Percentiles rank a stretch among this genome's conserved stretches.
These are phyloP conservation scores for Syrmaticus mikado DNA, from an alignment of 2,113 vertebrate genomes.

Conservation along the genomic window DNA sequence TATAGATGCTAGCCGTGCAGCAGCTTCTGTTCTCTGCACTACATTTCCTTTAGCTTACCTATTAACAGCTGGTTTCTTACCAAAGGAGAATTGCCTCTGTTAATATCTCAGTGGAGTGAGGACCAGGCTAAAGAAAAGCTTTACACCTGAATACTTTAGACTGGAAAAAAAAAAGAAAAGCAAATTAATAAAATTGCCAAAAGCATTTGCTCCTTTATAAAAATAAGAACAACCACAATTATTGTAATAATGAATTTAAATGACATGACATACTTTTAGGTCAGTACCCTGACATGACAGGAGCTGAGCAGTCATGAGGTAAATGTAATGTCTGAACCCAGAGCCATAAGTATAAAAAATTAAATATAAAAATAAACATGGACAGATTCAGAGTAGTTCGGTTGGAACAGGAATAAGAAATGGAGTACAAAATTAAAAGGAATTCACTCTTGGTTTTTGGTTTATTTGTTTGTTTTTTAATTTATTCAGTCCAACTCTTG, in stretches of 20 bases:
- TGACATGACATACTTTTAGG: background rate
- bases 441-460: background rate
- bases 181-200: background rate
- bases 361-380: background rate
- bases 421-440: background rate
- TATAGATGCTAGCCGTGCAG: constrained; percentile 27
- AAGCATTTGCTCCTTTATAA: constrained; percentile 17
- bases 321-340: background rate
- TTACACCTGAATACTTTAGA: constrained; percentile 8
- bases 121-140: background rate
- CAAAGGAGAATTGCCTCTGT: background rate
- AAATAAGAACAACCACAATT: background rate
- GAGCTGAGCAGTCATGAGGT: background rate
- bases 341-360: background rate
- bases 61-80: constrained; percentile 19
- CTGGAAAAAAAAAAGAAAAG: background rate
- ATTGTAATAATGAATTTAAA: background rate
- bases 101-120: background rate
- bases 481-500: background rate
- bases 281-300: background rate
- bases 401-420: background rate
- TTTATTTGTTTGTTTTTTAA: background rate
- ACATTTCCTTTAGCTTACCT: background rate
- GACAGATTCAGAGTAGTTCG: background rate
- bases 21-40: background rate